Evolutionary conservation across 2,888 invertebrate species (phyloP), one percentile per base, ranked within the genome.

Genomic region (Cantharis rustica): DNA sequence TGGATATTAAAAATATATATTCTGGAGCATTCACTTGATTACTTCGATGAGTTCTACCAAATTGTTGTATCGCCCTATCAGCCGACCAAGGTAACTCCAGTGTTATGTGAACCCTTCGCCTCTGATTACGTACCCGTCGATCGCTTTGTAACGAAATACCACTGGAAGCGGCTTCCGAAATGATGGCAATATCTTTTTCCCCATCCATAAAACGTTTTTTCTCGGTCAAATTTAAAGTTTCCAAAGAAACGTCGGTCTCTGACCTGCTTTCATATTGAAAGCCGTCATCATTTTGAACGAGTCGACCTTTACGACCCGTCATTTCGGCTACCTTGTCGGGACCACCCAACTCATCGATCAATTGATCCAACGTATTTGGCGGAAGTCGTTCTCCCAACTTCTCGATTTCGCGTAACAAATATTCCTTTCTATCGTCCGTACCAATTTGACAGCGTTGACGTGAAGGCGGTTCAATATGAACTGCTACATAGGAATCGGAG

Each of bases 51-150:
- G 88, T 88, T 66, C 88, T 81, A 90, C 97, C 99, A 88, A 99
- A 99, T 88, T 99, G 99, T 86, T 99, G 99, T 83, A 99, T 96
- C 26, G 99, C 99, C 84, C 99, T 91, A 89, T 99, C 99, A 13
- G 99, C 99, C 79, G 98, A 98, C 99, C 99, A 99, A 0, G 99
- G 99, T 84, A 99, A 89, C 88, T 99, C 99, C 69, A 99, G 88
- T 0, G 99, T 99, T 83, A 99, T 98, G 88, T 99, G 99, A 16
- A 99, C 98, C 77, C 99, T 91, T 75, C 98, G 91, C 84, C 95
- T 92, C 88, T 98, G 98, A 88, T 99, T 99, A 79, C 94, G 91
- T 31, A 95, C 99, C 81, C 99, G 91, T 73, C 98, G 90, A 87
- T 99, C 99, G 83, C 98, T 97, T 87, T 99, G 98, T 78, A 99